These are phyloP conservation scores for Enteromius fasciolatus DNA, from an alignment of 2,797 vertebrate genomes.

Conservation along the genomic window DNA sequence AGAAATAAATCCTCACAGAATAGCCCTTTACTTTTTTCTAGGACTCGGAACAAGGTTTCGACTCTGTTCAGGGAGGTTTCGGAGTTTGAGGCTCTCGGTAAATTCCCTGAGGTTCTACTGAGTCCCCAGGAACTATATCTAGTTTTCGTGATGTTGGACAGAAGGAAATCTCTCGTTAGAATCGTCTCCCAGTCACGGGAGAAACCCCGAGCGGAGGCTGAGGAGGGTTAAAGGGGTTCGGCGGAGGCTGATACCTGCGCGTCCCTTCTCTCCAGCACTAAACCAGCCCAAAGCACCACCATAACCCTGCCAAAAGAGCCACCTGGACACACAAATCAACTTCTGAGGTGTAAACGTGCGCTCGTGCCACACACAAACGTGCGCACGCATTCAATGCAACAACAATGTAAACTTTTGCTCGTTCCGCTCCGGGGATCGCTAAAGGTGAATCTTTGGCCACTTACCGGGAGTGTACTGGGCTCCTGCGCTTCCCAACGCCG, in stretches of 20 bases:
- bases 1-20: not conserved
- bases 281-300: not conserved
- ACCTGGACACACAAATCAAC: not conserved
- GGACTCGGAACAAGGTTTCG: too few relatives aligned
- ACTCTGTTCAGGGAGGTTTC: not conserved
- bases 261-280: not conserved
- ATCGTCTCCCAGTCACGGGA: not conserved
- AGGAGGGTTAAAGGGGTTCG: not conserved
- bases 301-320: not conserved
- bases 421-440: constrained; percentile 3
- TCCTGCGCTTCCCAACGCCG: constrained; percentile 41
- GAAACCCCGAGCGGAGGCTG: not conserved
- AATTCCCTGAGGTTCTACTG: not conserved
- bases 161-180: not conserved
- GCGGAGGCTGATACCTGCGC: constrained; percentile 5
- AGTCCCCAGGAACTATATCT: not conserved
- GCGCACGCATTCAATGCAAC: constrained; percentile 7
- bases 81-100: not conserved
- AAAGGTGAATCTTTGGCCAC: constrained; percentile 45
- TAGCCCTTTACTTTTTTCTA: not conserved
- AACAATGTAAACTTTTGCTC: constrained; percentile 22
- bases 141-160: not conserved
- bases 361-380: not conserved
- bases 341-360: not conserved
- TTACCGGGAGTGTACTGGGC: constrained; percentile 63